Base-by-base conservation (phyloP, 2,888 invertebrate species). In the Lochmaea crataegi region DNA sequence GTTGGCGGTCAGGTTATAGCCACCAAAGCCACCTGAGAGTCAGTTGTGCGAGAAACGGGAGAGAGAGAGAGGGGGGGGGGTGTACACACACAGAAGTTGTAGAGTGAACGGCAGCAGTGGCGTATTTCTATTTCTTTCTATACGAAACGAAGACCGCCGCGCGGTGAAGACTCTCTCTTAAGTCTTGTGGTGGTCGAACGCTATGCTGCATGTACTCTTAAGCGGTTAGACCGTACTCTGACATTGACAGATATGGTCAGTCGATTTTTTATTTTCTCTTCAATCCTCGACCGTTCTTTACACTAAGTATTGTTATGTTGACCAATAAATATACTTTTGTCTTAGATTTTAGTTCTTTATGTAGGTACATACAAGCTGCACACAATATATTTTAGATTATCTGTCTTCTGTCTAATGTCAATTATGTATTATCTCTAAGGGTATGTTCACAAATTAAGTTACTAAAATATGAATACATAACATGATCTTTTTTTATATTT, bases 41-140 rank as follows among this genome's bases (percentile, higher is more conserved):
- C 65, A 32, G 68, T 53, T 53, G 53, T 75, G 76, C 73, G 77
- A 78, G 79, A 75, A 78, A 68, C 79, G 79, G 71, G 65, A 70
- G 75, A 76, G n/a, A n/a, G n/a, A n/a, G n/a, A n/a, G n/a, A n/a
- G n/a, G n/a, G n/a, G n/a, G 78, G 75, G 77, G 72, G 70, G 75
- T 65, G 58, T 70, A 75, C 75, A 75, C 77, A 75, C 80, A 83
- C 84, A 80, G 84, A 83, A 84, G 84, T 84, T 81, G 83, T 79
- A 79, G 80, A 81, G 81, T 81, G 83, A 83, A 85, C 84, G 82
- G 85, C 85, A 85, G 84, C 84, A 82, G 85, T 85, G 84, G 85
- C 85, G 84, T 83, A 82, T 77, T 83, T 83, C 84, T 82, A 84
- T 84, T 71, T 85, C 83, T 84, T 71, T 85, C 83, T 82, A 73